Conservation (phyloP, 2,113 vertebrate species). For the Bothrops jararaca region DNA sequence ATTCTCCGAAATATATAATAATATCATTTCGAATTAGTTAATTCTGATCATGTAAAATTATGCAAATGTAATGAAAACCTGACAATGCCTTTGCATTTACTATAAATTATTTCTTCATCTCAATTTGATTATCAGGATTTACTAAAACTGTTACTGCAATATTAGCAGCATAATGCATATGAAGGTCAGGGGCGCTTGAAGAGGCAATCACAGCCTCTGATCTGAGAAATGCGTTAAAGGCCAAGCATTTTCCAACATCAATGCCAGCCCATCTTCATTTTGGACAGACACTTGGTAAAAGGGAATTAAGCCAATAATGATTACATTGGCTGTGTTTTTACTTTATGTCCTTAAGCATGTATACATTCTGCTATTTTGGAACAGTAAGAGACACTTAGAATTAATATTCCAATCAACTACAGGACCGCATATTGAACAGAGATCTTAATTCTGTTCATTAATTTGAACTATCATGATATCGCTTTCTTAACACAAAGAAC, state of each 20-base stretch:
- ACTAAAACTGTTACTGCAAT: constrained; percentile 1
- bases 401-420: not conserved
- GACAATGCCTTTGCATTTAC: not conserved
- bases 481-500: not conserved
- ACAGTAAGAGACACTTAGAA: not conserved
- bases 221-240: constrained; percentile 8
- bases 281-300: constrained; percentile 5
- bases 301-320: constrained; percentile 6
- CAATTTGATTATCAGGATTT: not conserved
- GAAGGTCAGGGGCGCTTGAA: constrained; percentile 24
- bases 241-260: constrained; percentile 25
- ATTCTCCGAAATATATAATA: not conserved
- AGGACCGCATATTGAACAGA: not conserved
- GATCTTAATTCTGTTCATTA: not conserved
- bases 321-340: not conserved
- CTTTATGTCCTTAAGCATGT: not conserved
- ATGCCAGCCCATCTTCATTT: constrained; percentile 21
- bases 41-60: not conserved
- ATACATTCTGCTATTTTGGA: not conserved
- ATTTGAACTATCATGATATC: not conserved
- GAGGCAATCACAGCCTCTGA: constrained; percentile 2
- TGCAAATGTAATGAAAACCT: not conserved
- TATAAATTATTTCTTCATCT: not conserved
- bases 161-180: not conserved
- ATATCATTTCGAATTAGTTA: not conserved